Conservation (phyloP, 2,113 vertebrate genomes). For the Anhinga rufa region DNA sequence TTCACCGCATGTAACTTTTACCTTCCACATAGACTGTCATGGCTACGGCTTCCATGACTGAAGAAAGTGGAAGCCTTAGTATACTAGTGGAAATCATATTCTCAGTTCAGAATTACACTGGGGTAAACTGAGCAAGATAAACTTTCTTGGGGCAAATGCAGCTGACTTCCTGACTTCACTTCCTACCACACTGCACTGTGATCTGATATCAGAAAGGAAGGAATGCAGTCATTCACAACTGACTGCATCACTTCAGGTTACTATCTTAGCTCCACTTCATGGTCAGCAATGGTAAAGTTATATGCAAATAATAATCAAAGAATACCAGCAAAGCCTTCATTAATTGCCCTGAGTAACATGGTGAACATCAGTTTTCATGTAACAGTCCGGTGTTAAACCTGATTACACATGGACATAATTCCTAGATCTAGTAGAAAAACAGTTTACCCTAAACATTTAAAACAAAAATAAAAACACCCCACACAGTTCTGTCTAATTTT, state of each 20-base stretch:
- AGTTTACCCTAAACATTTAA: not conserved
- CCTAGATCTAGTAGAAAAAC: not conserved
- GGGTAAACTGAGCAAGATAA: not conserved
- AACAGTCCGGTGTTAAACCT: not conserved
- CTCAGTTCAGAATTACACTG: not conserved
- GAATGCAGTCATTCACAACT: not conserved
- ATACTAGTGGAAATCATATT: not conserved
- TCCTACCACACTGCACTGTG: not conserved
- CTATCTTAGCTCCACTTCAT: not conserved
- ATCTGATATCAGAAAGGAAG: not conserved
- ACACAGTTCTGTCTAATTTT: not conserved
- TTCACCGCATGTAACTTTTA: not conserved
- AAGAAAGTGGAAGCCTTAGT: not conserved
- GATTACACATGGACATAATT: not conserved
- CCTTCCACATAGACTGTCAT: not conserved
- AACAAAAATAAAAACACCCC: not conserved
- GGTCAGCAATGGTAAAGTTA: not conserved
- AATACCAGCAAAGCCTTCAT: not conserved
- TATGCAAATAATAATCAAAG: not conserved
- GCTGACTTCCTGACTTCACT: not conserved
- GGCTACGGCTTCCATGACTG: not conserved
- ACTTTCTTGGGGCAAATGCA: not conserved
- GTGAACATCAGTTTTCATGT: not conserved
- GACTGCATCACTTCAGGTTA: not conserved
- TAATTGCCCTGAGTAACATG: not conserved